Conservation (phyloP, 2,797 vertebrate species). For the Micropoecilia bifurca region DNA sequence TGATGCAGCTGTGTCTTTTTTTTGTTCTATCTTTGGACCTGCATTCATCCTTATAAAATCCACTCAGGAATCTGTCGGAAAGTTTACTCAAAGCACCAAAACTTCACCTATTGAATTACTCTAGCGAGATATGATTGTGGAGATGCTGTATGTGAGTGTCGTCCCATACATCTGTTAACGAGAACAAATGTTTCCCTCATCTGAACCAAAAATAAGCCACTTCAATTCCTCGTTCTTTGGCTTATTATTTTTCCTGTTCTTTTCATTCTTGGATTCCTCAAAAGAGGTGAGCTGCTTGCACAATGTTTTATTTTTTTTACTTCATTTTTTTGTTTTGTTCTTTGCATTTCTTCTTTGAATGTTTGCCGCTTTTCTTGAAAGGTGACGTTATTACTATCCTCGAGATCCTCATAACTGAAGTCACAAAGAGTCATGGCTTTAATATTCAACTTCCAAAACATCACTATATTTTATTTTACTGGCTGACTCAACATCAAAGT, state of each 20-base stretch:
- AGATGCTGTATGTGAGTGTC: constrained; percentile 12
- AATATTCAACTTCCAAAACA: background rate
- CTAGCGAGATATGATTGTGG: constrained; percentile 22
- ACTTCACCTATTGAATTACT: constrained; percentile 42
- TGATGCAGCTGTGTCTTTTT: constrained; percentile 46
- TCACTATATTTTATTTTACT: background rate
- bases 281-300: constrained; percentile 47
- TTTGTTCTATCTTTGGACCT: constrained; percentile 18
- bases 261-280: constrained; percentile 7
- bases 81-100: constrained; percentile 46
- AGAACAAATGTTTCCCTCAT: constrained; percentile 53
- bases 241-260: constrained; percentile 34
- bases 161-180: constrained; percentile 37
- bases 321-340: background rate
- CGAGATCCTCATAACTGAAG: background rate
- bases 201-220: constrained; percentile 39
- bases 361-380: constrained; percentile 2
- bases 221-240: constrained; percentile 41
- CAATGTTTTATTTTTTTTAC: background rate
- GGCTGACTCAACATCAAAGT: background rate
- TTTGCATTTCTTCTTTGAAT: background rate
- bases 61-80: constrained; percentile 34
- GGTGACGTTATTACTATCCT: background rate
- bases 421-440: background rate
- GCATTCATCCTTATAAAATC: constrained; percentile 57